Evolutionary conservation across 2,113 vertebrate genomes (phyloP).

Genomic region (Podiceps cristatus): DNA sequence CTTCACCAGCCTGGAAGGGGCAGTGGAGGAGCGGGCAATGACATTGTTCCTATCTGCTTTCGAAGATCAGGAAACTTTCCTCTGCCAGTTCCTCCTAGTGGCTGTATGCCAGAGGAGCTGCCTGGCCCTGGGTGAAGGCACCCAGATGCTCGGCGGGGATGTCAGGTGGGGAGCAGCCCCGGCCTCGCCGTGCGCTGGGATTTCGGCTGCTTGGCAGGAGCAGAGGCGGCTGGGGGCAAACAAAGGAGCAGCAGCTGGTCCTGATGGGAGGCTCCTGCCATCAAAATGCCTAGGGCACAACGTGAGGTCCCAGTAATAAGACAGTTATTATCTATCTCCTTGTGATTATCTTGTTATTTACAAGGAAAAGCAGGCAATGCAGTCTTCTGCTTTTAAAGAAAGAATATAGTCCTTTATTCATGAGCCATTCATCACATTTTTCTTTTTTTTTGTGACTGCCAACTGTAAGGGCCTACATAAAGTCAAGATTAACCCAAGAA

Average conservation of each 20-base stretch:
- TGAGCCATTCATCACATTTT: neutral
- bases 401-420: neutral
- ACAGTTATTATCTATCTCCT: neutral
- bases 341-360: neutral
- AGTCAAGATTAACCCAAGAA: neutral
- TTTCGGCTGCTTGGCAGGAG: neutral
- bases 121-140: rapidly evolving
- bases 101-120: neutral
- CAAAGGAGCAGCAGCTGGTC: neutral
- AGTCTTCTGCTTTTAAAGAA: neutral
- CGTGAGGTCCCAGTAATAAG: neutral
- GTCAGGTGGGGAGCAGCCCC: neutral
- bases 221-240: rapidly evolving
- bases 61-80: neutral
- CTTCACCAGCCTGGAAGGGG: neutral
- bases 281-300: neutral
- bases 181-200: neutral
- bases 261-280: neutral
- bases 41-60: neutral
- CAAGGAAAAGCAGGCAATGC: neutral
- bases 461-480: neutral
- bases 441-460: neutral
- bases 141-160: neutral
- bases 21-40: rapidly evolving
- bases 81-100: neutral